Evolutionary conservation across 2,113 vertebrate species (phyloP).

Genomic region (Pontoporia blainvillei): DNA sequence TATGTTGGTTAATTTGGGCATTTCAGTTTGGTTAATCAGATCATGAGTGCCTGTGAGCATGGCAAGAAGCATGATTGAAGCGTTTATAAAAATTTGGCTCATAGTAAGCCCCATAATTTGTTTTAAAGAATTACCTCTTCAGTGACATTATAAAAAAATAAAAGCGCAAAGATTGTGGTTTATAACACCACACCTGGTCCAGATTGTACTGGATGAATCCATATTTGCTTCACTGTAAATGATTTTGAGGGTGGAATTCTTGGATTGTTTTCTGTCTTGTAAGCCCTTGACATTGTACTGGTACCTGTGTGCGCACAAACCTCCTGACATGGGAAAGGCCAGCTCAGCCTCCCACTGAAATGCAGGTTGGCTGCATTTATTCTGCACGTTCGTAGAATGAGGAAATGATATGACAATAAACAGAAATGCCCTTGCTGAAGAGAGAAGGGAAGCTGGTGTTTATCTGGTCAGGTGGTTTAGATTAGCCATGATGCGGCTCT

Average conservation of each 20-base stretch:
- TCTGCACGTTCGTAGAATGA: slow-evolving; percentile 79
- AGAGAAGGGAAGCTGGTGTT: slow-evolving; percentile 86
- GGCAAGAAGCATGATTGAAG: slow-evolving; percentile 28
- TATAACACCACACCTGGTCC: slow-evolving; percentile 58
- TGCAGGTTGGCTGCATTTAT: slow-evolving; percentile 76
- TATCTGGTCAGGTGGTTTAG: slow-evolving; percentile 95
- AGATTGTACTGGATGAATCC: slow-evolving; percentile 49
- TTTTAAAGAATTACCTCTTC: slow-evolving; percentile 60
- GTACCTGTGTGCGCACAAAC: slow-evolving; percentile 75
- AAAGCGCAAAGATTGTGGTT: not conserved
- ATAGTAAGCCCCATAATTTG: slow-evolving; percentile 25
- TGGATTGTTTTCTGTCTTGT: slow-evolving; percentile 74
- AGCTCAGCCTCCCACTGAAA: slow-evolving; percentile 70
- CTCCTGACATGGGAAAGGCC: slow-evolving; percentile 56
- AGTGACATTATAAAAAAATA: slow-evolving; percentile 24
- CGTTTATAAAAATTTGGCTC: slow-evolving; percentile 51
- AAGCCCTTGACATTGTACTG: slow-evolving; percentile 72
- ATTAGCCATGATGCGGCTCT: slow-evolving; percentile 95
- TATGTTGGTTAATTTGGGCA: not conserved
- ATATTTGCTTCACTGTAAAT: slow-evolving; percentile 53
- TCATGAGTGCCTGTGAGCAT: not conserved
- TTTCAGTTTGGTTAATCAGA: slow-evolving; percentile 39
- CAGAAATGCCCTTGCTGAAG: slow-evolving; percentile 89
- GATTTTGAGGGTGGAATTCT: slow-evolving; percentile 70
- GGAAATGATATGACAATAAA: slow-evolving; percentile 94